Base-by-base conservation (phyloP, 2,888 invertebrate genomes). In the Thysanoteuthis rhombus region DNA sequence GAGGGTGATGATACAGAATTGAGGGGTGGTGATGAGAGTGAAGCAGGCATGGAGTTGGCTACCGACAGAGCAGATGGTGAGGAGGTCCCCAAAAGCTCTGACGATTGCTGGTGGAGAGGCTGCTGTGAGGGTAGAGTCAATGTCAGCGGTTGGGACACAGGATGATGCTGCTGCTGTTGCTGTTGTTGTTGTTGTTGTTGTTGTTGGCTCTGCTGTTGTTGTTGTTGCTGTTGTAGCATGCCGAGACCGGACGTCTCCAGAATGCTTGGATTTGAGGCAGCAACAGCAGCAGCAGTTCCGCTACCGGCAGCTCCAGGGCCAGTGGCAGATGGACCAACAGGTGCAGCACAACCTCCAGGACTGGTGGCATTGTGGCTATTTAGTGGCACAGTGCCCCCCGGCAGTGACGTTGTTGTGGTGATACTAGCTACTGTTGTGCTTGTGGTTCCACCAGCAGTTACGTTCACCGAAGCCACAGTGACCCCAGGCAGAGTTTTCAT, bases 331-430 rank as follows among this genome's bases (percentile, higher is more conserved):
- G 90, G 1, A 93, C 92, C 25, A 94, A 89, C 39, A 94, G 94
- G n/a, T 94, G 94, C 92, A 94, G 91, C 94, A 95, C 90, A 25
- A 94, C 52, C 32, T 93, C 93, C 39, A 93, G 94, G 42, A 93
- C 42, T 45, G 42, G 93, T 92, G 89, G 89, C 75, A 39, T 47
- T 90, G 32, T 89, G 92, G 75, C 75, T 90, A 90, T 40, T 93
- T 38, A 91, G 92, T 39, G 45, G 58, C 40, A 92, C 92, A 42
- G 47, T 93, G 89, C 90, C 75, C 12, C 45, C 93, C 25, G 90
- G 90, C 32, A 75, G 38, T 92, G 90, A 42, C 32, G 89, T 47
- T 45, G 93, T 75, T 28, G 93, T 89, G 10, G 93, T 90, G 42
- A 47, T 58, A 45, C 47, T 93, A 47, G 92, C 89, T 32, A 93